Base-by-base conservation (phyloP, 2,113 vertebrate genomes). In the Carettochelys insculpta region DNA sequence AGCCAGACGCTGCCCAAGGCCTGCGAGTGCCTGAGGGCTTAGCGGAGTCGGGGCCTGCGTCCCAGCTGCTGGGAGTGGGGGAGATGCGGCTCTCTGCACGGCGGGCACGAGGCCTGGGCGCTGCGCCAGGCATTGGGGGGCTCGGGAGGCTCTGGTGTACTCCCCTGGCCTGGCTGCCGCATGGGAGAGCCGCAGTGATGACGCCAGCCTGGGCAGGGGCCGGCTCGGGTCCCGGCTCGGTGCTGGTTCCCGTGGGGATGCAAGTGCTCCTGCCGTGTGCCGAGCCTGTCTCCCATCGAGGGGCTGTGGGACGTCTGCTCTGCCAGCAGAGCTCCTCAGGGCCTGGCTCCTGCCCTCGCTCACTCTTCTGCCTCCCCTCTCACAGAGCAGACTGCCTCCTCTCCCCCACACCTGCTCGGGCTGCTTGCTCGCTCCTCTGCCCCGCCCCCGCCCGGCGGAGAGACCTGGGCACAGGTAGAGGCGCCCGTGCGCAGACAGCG, bases 341-440 rank as follows among this genome's bases (percentile, higher is more conserved):
- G n/a, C n/a, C n/a, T n/a, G n/a, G n/a, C n/a, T n/a, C n/a, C n/a
- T n/a, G n/a, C n/a, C n/a, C n/a, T n/a, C n/a, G n/a, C n/a, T 81
- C 16, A 1, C 12, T 76, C 68, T 77, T 82, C 53, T 77, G n/a
- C n/a, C n/a, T n/a, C n/a, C 95, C 91, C 87, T 96, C 97, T 93
- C 94, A 97, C 91, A 81, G 96, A 96, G 86, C 90, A 92, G 92
- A 86, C 93, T 95, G 95, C 92, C 95, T 86, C 75, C 89, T 86
- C 81, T 93, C 90, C 90, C 95, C 89, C 82, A 75, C 92, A 94
- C 92, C 90, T 97, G 77, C 93, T 93, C 56, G 85, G 96, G 80
- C 92, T 97, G 88, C 94, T 98, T 86, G 97, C 97, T 96, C 95
- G 87, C 84, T 93, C 20, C 87, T 82, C 91, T 22, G 1, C 20